Base-by-base conservation (phyloP, 2,797 vertebrate genomes). In the Buphagus erythrorhynchus region DNA sequence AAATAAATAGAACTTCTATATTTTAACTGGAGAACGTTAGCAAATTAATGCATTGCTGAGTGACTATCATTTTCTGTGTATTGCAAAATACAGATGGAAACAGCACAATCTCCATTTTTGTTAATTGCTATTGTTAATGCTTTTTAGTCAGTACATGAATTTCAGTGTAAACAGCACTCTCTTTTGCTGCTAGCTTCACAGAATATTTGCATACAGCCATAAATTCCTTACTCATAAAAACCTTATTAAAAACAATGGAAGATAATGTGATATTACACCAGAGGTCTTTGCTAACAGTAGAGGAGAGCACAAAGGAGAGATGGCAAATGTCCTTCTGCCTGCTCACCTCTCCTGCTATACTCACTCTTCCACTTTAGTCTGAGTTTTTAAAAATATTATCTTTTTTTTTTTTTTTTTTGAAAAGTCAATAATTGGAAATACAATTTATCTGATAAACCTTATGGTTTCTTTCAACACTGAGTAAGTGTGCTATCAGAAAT, bases 81-180 rank as follows among this genome's bases (percentile, higher is more conserved):
- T 87, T 92, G 86, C 88, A 82, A 95, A 96, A 84, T 94, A 77
- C 63, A 73, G 80, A 88, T 82, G 75, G 88, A 95, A 96, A 67
- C 57, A 57, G 54, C 61, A 76, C 52, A 92, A 40, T 85, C 85
- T 82, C 31, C 51, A 68, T 33, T 90, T 78, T 69, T 84, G 66
- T 91, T 95, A 95, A 95, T 90, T 95, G 90, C 62, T 90, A 19
- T 58, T 93, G 90, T 93, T 95, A 94, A 93, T 93, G 81, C 21
- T 87, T 94, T 96, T 87, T 90, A 92, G 78, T 89, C 80, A 89
- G 59, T 93, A 79, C 84, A 93, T 89, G 90, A 90, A 93, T 92
- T 94, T 71, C 88, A 61, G 78, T 88, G 83, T 94, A 96, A 90
- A 92, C 71, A 94, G 84, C 85, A 89, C 74, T 84, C 87, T 42